Evolutionary conservation across 2,888 invertebrate species (phyloP).

Genomic region (Clepsis dumicolana): DNA sequence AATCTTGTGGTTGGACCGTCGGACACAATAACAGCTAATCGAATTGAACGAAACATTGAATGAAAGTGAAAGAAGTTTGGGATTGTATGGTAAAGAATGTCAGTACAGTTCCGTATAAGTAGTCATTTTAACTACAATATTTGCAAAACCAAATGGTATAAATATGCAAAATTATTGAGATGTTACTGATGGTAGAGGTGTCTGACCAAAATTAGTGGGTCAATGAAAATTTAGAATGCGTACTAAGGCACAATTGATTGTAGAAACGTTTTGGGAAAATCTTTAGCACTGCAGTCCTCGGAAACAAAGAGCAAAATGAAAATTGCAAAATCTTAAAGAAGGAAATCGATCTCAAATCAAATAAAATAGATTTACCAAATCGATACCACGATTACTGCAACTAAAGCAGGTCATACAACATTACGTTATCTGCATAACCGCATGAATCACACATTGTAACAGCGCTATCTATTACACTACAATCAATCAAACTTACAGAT

Average conservation of each 20-base stretch:
- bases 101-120: not conserved
- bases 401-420: conserved; percentile 9
- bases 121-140: not conserved
- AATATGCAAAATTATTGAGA: no score
- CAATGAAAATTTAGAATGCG: no score
- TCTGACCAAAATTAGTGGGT: no score
- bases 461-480: conserved; percentile 60
- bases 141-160: not conserved
- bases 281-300: no score
- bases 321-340: not conserved
- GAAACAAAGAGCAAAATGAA: not conserved
- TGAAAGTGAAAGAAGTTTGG: conserved; percentile 52
- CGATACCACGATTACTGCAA: not conserved
- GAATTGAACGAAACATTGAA: conserved; percentile 57
- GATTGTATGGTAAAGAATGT: not conserved
- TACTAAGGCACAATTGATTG: no score
- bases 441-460: conserved; percentile 53
- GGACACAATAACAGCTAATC: conserved; percentile 63
- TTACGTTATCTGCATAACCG: conserved; percentile 27
- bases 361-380: not conserved
- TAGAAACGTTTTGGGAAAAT: no score
- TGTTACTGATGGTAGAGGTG: no score
- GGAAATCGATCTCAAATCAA: not conserved
- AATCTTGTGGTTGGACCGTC: conserved; percentile 55
- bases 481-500: conserved; percentile 65